Evolutionary conservation across 2,797 vertebrate species (phyloP).

Genomic region (Merluccius polli): DNA sequence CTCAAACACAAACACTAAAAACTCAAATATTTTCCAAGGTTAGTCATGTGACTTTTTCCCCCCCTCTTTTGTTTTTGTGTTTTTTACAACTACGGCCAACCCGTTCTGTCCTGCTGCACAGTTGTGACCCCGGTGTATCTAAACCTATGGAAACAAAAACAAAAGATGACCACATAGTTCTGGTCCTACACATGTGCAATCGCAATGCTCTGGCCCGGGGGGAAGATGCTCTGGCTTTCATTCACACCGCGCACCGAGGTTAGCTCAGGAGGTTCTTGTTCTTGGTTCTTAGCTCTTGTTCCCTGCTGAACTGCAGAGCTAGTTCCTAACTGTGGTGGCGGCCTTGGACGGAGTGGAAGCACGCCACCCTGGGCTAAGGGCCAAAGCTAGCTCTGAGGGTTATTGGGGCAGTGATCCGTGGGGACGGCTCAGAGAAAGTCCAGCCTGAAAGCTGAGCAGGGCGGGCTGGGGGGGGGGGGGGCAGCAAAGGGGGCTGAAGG

Average conservation of each 20-base stretch:
- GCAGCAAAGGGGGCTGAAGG: neutral
- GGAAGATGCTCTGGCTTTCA: neutral
- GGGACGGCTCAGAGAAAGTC: slow-evolving; percentile 26
- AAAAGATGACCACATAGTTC: neutral
- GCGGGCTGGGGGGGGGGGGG: too few relatives aligned
- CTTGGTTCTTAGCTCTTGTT: too few relatives aligned
- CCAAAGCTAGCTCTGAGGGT: neutral
- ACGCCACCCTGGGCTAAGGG: slow-evolving; percentile 3
- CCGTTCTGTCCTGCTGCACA: neutral
- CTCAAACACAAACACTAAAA: slow-evolving; percentile 51
- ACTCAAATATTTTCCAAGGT: slow-evolving; percentile 68
- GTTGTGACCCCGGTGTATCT: neutral
- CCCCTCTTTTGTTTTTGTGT: slow-evolving; percentile 14
- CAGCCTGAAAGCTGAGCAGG: slow-evolving; percentile 19
- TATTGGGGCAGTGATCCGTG: slow-evolving; percentile 9
- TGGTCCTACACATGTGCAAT: neutral
- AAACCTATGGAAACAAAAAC: neutral
- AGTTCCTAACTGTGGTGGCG: neutral
- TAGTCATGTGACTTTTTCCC: slow-evolving; percentile 45
- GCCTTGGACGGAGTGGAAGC: neutral
- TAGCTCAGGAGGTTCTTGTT: neutral
- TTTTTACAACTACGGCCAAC: neutral
- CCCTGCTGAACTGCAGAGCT: neutral
- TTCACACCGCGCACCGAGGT: neutral
- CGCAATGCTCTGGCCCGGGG: neutral